Conservation (phyloP, 2,797 vertebrate species). For the Lepilemur septentrionalis region DNA sequence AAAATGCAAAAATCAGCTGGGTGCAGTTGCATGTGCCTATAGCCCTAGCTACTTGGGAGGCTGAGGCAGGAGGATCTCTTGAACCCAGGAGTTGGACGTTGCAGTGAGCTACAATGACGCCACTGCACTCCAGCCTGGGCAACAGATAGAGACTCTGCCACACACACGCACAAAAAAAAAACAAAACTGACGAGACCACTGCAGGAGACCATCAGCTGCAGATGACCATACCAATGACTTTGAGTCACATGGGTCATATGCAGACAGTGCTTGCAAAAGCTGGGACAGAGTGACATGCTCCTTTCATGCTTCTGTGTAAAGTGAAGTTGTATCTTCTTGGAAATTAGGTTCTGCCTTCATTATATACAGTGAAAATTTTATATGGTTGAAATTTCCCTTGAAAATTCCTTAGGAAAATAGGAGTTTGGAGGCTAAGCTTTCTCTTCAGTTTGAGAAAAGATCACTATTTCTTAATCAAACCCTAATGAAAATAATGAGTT, state of each 20-base stretch:
- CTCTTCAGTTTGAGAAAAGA: background rate
- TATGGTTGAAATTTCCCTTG: background rate
- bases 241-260: background rate
- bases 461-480: background rate
- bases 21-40: background rate
- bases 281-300: background rate
- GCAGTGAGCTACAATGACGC: background rate
- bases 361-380: background rate
- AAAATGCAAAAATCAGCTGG: background rate
- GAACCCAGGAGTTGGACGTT: background rate
- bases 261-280: background rate
- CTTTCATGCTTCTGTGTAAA: too few species aligned
- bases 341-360: background rate
- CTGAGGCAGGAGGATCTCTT: background rate
- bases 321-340: background rate
- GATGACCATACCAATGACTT: background rate
- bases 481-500: background rate
- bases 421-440: background rate
- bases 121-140: background rate
- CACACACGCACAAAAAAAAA: background rate
- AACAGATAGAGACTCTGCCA: background rate
- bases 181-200: background rate
- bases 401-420: background rate
- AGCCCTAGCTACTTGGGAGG: background rate
- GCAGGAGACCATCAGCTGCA: background rate